Evolutionary conservation across 2,797 vertebrate species (phyloP).

Genomic region (Orestias chungarensis): DNA sequence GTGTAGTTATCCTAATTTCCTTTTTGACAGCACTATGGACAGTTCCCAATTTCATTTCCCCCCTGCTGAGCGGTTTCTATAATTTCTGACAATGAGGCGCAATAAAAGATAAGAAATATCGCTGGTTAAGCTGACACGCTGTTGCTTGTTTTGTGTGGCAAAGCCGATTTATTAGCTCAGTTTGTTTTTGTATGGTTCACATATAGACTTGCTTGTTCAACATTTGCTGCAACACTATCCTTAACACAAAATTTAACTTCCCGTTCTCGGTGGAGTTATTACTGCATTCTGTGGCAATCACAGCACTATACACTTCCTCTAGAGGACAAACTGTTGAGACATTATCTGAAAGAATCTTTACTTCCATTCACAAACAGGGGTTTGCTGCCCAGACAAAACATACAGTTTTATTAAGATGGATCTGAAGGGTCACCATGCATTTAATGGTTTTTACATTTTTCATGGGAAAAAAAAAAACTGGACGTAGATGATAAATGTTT

Average conservation of each 20-base stretch:
- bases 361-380: conserved; percentile 3
- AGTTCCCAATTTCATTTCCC: conserved; percentile 67
- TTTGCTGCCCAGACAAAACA: not conserved
- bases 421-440: not conserved
- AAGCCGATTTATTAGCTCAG: not conserved
- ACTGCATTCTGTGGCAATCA: conserved; percentile 59
- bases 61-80: not conserved
- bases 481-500: conserved; percentile 42
- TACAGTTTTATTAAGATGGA: not conserved
- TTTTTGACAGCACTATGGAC: conserved; percentile 77
- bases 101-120: not conserved
- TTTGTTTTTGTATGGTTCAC: not conserved
- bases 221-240: conserved; percentile 26
- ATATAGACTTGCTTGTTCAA: conserved; percentile 18
- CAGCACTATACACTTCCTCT: conserved; percentile 47
- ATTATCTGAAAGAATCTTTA: conserved; percentile 9
- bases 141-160: not conserved
- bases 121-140: not conserved
- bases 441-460: conserved; percentile 12
- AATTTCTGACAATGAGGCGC: conserved; percentile 1
- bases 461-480: conserved; percentile 21
- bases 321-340: conserved; percentile 16
- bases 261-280: conserved; percentile 59
- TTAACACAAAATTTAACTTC: conserved; percentile 48
- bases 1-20: conserved; percentile 56